phyloP scores from a whole-genome alignment of 2,888 invertebrate genomes.

The Drosophila lacicola region DNA sequence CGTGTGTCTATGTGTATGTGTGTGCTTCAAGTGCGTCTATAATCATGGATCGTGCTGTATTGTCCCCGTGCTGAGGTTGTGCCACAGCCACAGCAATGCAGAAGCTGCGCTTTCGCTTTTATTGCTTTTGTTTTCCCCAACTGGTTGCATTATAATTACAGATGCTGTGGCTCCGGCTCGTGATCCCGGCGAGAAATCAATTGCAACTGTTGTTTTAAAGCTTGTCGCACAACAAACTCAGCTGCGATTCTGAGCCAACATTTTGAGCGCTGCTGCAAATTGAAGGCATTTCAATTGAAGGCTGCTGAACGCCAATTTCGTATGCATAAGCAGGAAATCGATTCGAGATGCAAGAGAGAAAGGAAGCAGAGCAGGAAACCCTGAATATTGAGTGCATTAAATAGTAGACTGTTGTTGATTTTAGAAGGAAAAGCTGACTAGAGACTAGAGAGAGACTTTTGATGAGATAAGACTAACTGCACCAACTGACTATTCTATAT shows the following conservation, averaged over 20 bases:
- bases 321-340: constrained; percentile 49
- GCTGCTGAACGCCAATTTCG: constrained; percentile 21
- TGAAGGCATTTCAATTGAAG: constrained; percentile 19
- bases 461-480: no score
- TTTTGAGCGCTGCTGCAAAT: background rate
- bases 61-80: background rate
- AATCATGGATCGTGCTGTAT: constrained; percentile 42
- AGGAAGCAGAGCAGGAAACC: constrained; percentile 11
- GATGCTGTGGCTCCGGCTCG: constrained; percentile 29
- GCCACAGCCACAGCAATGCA: constrained; percentile 15
- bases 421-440: constrained; percentile 3
- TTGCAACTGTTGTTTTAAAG: constrained; percentile 47
- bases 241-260: constrained; percentile 3
- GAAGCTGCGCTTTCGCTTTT: constrained; percentile 42
- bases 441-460: background rate
- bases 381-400: constrained; percentile 15
- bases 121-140: constrained; percentile 69
- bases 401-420: constrained; percentile 11
- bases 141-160: constrained; percentile 64
- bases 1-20: constrained; percentile 28
- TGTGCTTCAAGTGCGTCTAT: constrained; percentile 41
- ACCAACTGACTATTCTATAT: no score
- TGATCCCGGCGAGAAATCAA: constrained; percentile 66
- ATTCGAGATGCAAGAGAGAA: constrained; percentile 26
- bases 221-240: constrained; percentile 8